phyloP scores from a whole-genome alignment of 2,888 invertebrate genomes.

The Lasioglossum oenotherae region DNA sequence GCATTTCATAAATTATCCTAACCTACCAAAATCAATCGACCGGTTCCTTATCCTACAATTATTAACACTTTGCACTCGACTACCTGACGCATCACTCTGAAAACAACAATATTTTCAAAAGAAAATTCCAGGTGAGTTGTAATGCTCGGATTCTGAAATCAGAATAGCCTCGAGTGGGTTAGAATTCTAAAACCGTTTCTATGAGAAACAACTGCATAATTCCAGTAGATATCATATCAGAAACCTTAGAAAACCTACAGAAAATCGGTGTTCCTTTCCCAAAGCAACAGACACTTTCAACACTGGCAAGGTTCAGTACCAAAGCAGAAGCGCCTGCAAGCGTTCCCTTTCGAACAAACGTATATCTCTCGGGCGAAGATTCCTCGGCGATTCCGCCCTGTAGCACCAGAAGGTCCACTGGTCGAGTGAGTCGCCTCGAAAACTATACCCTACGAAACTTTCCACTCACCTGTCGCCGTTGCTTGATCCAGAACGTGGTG shows the following conservation, averaged over 20 bases:
- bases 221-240: neutral
- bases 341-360: constrained; percentile 1
- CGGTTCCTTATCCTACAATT: neutral
- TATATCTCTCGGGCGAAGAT: neutral
- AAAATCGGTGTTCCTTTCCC: neutral
- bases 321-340: neutral
- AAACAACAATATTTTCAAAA: neutral
- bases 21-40: neutral
- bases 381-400: constrained; percentile 14
- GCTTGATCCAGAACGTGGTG: constrained; percentile 62
- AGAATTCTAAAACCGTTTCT: too few species aligned
- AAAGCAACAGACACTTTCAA: neutral
- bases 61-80: neutral
- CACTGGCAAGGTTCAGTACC: neutral
- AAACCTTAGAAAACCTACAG: neutral
- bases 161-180: too few species aligned
- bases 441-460: constrained; percentile 47
- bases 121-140: too few species aligned
- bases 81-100: neutral
- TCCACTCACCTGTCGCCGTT: constrained; percentile 63
- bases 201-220: too few species aligned
- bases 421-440: constrained; percentile 32
- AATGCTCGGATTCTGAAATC: too few species aligned
- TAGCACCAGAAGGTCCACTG: constrained; percentile 35
- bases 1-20: neutral